phyloP scores from a whole-genome alignment of 1,140 invertebrate genomes.

The Agrilus planipennis region DNA sequence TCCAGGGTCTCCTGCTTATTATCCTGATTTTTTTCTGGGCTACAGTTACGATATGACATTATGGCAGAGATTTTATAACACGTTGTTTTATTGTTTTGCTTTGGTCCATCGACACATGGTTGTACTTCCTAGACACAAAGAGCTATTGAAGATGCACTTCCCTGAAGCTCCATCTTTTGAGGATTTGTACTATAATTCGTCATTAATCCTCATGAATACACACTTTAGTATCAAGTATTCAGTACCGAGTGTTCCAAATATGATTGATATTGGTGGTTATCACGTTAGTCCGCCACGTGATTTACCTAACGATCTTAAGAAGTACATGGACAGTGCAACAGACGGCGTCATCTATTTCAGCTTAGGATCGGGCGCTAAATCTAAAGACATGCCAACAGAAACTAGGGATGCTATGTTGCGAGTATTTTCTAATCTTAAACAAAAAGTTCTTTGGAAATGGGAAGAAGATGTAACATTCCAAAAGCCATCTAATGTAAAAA shows the following conservation, averaged over 20 bases:
- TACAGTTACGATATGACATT: constrained; percentile 33
- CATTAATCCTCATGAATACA: constrained; percentile 43
- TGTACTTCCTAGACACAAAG: constrained; percentile 26
- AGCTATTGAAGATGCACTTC: constrained; percentile 33
- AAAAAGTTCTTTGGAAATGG: constrained; percentile 55
- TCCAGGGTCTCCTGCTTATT: constrained; percentile 29
- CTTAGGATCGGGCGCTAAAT: constrained; percentile 42
- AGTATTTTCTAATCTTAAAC: constrained; percentile 36
- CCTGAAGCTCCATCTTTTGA: constrained; percentile 35
- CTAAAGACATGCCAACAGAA: constrained; percentile 32
- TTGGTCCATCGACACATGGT: constrained; percentile 16
- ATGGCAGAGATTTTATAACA: constrained; percentile 32
- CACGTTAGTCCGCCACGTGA: constrained; percentile 32
- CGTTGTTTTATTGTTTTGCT: constrained; percentile 11
- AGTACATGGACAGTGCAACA: constrained; percentile 35
- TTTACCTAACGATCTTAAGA: constrained; percentile 35
- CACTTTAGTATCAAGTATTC: constrained; percentile 41
- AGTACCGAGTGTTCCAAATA: constrained; percentile 41
- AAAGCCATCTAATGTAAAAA: constrained; percentile 46
- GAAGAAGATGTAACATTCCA: constrained; percentile 41
- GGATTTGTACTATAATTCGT: constrained; percentile 38
- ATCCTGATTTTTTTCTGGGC: constrained; percentile 23
- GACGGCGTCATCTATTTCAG: constrained; percentile 45
- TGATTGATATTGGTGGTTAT: constrained; percentile 41
- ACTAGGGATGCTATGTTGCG: constrained; percentile 23